Percentiles rank a stretch among this genome's conserved stretches.
Evolutionary conservation across 2,797 vertebrate species (phyloP).

Genomic region (Eutrigla gurnardus): DNA sequence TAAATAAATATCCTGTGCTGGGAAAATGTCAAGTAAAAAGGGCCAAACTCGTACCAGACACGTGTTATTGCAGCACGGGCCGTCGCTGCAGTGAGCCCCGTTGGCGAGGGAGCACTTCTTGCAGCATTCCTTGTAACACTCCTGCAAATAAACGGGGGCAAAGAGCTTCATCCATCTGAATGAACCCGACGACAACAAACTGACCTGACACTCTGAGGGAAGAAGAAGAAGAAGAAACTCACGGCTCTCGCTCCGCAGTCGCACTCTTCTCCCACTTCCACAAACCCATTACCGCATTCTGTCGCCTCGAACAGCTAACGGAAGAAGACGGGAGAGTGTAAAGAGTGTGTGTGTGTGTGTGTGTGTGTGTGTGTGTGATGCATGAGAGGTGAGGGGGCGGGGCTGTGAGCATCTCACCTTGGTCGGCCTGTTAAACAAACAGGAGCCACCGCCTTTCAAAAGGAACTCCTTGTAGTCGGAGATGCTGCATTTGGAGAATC

Average conservation of each 20-base stretch:
- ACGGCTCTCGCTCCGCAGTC: conserved; percentile 93
- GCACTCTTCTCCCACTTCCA: conserved; percentile 97
- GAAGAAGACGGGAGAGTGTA: conserved; percentile 42
- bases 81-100: conserved; percentile 96
- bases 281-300: conserved; percentile 96
- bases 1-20: background rate
- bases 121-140: conserved; percentile 95
- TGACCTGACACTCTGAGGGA: background rate
- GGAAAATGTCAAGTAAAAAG: background rate
- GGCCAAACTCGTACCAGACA: conserved; percentile 88
- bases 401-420: conserved; percentile 84
- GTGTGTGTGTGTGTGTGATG: background rate
- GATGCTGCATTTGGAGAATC: conserved; percentile 98
- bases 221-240: conserved; percentile 76
- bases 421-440: conserved; percentile 96
- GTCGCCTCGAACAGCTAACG: conserved; percentile 92
- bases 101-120: conserved; percentile 99
- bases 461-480: conserved; percentile 96
- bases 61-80: conserved; percentile 96
- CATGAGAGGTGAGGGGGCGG: background rate
- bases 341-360: background rate
- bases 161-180: conserved; percentile 17
- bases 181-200: conserved; percentile 19
- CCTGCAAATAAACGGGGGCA: conserved; percentile 79
- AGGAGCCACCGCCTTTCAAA: conserved; percentile 93